A percentile compares a stretch with the other conserved stretches of the same genome.
Evolutionary conservation across 2,797 vertebrate genomes (phyloP).

Genomic region (Microchirus variegatus): DNA sequence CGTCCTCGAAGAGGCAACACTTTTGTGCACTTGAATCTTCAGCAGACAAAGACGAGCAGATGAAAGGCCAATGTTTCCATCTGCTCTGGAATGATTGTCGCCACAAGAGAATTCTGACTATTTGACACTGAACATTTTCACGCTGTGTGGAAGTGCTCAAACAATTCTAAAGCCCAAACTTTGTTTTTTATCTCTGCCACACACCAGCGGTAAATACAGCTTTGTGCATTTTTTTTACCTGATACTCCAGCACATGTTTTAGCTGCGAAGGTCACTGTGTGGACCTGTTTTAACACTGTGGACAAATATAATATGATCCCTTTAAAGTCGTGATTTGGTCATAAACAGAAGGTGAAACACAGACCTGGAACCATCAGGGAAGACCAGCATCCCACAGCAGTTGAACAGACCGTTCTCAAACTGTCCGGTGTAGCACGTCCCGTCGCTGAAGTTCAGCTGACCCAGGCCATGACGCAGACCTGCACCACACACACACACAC

Average conservation of each 20-base stretch:
- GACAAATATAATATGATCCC: too few relatives aligned
- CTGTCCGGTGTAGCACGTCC: slow-evolving; percentile 88
- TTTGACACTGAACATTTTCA: not conserved
- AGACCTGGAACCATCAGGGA: slow-evolving; percentile 89
- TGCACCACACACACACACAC: slow-evolving; percentile 46
- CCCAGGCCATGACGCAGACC: slow-evolving; percentile 90
- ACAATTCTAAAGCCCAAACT: too few relatives aligned
- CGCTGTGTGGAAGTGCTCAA: not conserved
- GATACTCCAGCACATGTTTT: too few relatives aligned
- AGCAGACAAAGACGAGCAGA: not conserved
- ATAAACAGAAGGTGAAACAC: not conserved
- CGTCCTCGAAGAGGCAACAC: slow-evolving; percentile 11
- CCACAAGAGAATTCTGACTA: not conserved
- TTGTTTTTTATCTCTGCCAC: too few relatives aligned
- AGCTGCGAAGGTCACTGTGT: too few relatives aligned
- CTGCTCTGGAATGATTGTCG: not conserved
- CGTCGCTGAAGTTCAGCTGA: slow-evolving; percentile 89
- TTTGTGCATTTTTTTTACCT: too few relatives aligned
- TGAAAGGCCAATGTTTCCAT: not conserved
- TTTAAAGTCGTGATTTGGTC: too few relatives aligned
- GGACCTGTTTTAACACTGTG: too few relatives aligned
- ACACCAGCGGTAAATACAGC: too few relatives aligned
- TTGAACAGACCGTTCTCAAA: slow-evolving; percentile 95
- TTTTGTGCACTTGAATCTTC: slow-evolving; percentile 17
- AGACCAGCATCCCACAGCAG: slow-evolving; percentile 87